Evolutionary conservation across 2,888 invertebrate genomes (phyloP).

Genomic region (Mesorhabditis belari): DNA sequence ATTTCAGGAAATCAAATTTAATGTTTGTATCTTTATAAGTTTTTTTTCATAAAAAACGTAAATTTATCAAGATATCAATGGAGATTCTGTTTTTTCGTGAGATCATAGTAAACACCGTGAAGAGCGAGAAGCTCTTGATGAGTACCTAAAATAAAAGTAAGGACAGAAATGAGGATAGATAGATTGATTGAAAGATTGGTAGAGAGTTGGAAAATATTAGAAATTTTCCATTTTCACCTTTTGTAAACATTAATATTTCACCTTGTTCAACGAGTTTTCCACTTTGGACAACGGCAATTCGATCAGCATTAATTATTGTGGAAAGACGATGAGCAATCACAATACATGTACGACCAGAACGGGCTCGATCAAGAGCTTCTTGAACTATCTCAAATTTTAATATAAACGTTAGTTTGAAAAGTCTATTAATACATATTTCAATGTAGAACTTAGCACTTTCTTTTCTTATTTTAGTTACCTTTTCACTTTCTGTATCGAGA

Average conservation of each 20-base stretch:
- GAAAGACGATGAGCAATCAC: conserved; percentile 57
- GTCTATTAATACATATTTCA: neutral
- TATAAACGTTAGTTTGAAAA: too few species aligned
- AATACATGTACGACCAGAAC: conserved; percentile 55
- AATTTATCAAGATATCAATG: too few species aligned
- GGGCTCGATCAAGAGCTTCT: conserved; percentile 68
- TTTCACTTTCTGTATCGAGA: conserved; percentile 43
- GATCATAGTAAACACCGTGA: conserved; percentile 30
- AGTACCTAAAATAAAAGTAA: conserved; percentile 28
- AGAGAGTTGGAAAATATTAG: neutral
- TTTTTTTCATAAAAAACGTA: too few species aligned
- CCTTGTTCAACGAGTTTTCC: conserved; percentile 62
- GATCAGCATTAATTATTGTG: conserved; percentile 55
- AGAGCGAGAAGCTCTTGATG: conserved; percentile 29
- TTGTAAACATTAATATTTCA: conserved; percentile 3
- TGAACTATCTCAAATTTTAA: conserved; percentile 65
- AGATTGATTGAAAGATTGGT: neutral
- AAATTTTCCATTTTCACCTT: too few species aligned
- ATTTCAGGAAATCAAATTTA: too few species aligned
- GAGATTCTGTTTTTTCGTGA: conserved; percentile 30
- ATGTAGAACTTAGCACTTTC: neutral
- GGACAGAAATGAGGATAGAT: neutral
- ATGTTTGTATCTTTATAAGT: too few species aligned
- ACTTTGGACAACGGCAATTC: conserved; percentile 34
- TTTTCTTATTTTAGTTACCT: conserved; percentile 5